Evolutionary conservation across 2,888 invertebrate species (phyloP).

Genomic region (Drosophila dives): DNA sequence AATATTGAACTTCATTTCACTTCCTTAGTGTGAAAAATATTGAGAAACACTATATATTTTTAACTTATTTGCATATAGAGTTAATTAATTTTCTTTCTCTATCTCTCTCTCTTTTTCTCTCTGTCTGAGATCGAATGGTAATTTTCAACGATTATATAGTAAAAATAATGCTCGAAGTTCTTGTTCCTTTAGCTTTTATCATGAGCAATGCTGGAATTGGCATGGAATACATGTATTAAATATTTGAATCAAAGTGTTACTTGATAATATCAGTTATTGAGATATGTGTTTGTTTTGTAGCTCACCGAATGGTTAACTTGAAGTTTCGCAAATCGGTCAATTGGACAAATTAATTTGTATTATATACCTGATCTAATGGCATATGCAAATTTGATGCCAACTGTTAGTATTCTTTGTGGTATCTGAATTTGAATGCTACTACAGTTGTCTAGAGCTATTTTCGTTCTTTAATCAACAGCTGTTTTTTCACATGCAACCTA

Average conservation of each 20-base stretch:
- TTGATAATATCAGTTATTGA: background rate
- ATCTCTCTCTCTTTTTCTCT: background rate
- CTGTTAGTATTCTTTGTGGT: background rate
- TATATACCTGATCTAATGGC: background rate
- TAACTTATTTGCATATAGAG: background rate
- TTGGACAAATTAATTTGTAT: background rate
- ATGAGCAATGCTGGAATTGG: background rate
- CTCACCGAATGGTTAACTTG: no score
- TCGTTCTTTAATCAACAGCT: background rate
- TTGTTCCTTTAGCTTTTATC: background rate
- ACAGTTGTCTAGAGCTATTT: background rate
- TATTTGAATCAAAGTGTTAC: background rate
- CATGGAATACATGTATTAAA: background rate
- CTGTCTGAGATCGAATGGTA: background rate
- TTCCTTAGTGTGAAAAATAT: background rate
- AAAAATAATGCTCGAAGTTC: background rate
- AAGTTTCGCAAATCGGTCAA: background rate
- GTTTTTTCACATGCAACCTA: background rate
- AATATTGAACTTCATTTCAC: background rate
- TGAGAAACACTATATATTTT: background rate
- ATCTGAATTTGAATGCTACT: background rate
- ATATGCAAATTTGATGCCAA: background rate
- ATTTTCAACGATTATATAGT: background rate
- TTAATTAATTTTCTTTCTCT: background rate
- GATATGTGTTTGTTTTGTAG: no score